phyloP scores from a whole-genome alignment of 2,888 invertebrate genomes.

The Drosophila ochracea region DNA sequence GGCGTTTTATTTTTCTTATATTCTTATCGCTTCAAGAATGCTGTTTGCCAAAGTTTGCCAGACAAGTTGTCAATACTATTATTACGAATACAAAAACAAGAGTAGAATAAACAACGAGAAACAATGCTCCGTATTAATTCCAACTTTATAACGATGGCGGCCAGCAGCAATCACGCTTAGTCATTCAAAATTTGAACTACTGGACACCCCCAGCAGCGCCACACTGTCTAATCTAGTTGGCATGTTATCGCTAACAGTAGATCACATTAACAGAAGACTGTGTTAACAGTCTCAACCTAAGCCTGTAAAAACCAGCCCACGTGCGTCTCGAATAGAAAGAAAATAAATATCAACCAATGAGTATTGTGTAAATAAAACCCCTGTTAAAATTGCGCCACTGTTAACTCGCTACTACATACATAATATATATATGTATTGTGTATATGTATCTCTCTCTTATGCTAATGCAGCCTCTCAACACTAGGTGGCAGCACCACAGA shows the following conservation, averaged over 20 bases:
- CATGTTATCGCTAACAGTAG: slow-evolving; percentile 18
- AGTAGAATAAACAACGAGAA: slow-evolving; percentile 40
- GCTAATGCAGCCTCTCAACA: slow-evolving; percentile 32
- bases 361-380: not conserved
- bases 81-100: slow-evolving; percentile 33
- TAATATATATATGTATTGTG: not conserved
- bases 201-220: slow-evolving; percentile 50
- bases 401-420: slow-evolving; percentile 1
- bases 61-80: slow-evolving; percentile 70
- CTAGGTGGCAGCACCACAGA: slow-evolving; percentile 45
- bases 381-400: slow-evolving; percentile 16
- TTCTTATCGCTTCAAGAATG: slow-evolving; percentile 53
- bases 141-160: slow-evolving; percentile 60
- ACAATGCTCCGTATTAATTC: slow-evolving; percentile 49
- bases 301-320: not conserved
- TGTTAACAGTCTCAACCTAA: slow-evolving; percentile 5
- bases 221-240: slow-evolving; percentile 56
- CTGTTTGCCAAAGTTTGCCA: slow-evolving; percentile 48
- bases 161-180: slow-evolving; percentile 39
- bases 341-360: not conserved
- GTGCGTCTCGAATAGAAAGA: slow-evolving; percentile 6
- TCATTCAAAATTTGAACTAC: slow-evolving; percentile 65
- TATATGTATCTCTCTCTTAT: slow-evolving; percentile 2
- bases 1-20: slow-evolving; percentile 39
- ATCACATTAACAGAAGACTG: slow-evolving; percentile 21